Percentiles rank a stretch among this genome's conserved stretches.
phyloP scores from a whole-genome alignment of 2,888 invertebrate species.

The Nebria brevicollis region DNA sequence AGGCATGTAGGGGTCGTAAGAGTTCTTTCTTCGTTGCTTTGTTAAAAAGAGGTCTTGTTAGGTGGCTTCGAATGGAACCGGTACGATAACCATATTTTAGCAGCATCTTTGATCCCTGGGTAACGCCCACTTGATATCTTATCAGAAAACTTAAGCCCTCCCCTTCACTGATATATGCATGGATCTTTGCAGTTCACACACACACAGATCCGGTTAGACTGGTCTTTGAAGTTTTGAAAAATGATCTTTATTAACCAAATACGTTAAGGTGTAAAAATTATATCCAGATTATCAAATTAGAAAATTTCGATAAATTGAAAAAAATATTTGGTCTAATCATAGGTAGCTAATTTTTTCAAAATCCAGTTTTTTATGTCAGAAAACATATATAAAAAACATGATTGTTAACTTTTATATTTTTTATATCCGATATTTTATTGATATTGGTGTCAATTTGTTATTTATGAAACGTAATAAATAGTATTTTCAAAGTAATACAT shows the following conservation, averaged over 20 bases:
- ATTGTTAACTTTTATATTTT: too few species aligned
- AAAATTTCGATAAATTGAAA: too few species aligned
- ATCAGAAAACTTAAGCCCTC: conserved; percentile 31
- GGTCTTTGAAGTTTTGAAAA: conserved; percentile 14
- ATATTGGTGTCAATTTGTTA: too few species aligned
- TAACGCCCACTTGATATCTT: conserved; percentile 43
- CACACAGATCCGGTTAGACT: conserved; percentile 27
- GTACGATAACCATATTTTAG: conserved; percentile 41
- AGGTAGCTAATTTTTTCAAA: too few species aligned
- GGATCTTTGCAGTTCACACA: conserved; percentile 18
- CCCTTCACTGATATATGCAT: conserved; percentile 35
- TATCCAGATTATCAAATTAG: too few species aligned
- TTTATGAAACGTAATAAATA: too few species aligned
- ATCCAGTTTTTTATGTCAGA: too few species aligned
- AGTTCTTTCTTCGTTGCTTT: conserved; percentile 36
- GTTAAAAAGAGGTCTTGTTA: conserved; percentile 13
- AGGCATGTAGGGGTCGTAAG: conserved; percentile 11
- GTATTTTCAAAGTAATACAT: too few species aligned
- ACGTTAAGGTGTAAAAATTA: not conserved
- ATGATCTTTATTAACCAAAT: not conserved
- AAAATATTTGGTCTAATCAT: not conserved
- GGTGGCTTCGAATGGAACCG: conserved; percentile 30
- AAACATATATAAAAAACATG: too few species aligned
- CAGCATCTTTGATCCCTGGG: conserved; percentile 34
- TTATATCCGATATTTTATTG: too few species aligned